These are phyloP conservation scores for Phylloscopus collybita DNA, from an alignment of 2,797 vertebrate species.

Conservation along the genomic window DNA sequence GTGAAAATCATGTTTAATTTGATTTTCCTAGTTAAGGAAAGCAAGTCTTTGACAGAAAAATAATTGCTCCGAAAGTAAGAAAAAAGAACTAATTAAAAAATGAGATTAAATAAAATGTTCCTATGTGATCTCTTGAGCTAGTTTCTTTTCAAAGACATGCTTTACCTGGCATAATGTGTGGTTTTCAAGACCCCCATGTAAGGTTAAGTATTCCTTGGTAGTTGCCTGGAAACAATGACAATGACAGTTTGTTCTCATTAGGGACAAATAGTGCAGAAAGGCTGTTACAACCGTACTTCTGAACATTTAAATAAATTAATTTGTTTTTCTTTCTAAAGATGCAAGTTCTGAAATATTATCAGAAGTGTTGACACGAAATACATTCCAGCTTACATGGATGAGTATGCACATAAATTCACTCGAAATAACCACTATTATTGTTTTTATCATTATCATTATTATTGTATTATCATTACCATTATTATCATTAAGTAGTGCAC, in stretches of 20 bases:
- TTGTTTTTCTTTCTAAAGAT: background rate
- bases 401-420: background rate
- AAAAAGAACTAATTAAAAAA: slow-evolving; percentile 34
- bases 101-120: background rate
- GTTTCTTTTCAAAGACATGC: background rate
- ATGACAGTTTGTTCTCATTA: slow-evolving; percentile 44
- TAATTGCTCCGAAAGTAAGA: background rate
- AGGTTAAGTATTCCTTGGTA: slow-evolving; percentile 37
- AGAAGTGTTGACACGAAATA: background rate
- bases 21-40: background rate
- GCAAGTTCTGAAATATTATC: background rate
- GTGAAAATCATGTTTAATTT: background rate
- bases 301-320: background rate
- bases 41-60: slow-evolving; percentile 3
- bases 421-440: background rate
- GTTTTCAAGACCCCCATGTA: background rate
- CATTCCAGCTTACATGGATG: background rate
- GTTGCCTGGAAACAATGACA: slow-evolving; percentile 20
- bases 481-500: background rate
- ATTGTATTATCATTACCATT: background rate
- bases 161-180: background rate
- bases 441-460: background rate
- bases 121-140: background rate
- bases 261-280: slow-evolving; percentile 10
- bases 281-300: background rate